Percentiles rank a stretch among this genome's conserved stretches.
These are phyloP conservation scores for Sabatieria punctata DNA, from an alignment of 2,888 invertebrate genomes.

Conservation along the genomic window DNA sequence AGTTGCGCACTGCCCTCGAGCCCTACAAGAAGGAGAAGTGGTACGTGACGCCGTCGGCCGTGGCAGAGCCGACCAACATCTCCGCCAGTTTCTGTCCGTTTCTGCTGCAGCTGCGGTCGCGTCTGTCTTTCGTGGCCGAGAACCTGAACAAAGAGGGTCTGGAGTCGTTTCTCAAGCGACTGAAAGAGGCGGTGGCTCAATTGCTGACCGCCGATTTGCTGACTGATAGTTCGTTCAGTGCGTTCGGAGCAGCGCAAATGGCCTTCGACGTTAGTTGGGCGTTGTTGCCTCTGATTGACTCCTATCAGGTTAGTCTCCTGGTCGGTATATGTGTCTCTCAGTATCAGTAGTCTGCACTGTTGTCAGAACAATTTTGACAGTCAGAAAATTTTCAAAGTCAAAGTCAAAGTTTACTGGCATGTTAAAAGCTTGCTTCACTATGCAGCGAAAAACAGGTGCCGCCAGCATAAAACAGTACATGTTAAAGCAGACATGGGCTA, in stretches of 20 bases:
- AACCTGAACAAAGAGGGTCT: neutral
- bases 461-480: too few species aligned
- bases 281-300: neutral
- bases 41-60: neutral
- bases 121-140: neutral
- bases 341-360: too few species aligned
- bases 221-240: slow-evolving; percentile 5
- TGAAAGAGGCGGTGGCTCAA: neutral
- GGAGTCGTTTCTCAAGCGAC: neutral
- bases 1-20: neutral
- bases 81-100: slow-evolving; percentile 10
- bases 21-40: neutral
- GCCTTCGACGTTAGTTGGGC: slow-evolving; percentile 4
- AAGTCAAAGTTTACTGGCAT: too few species aligned
- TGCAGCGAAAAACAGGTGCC: too few species aligned
- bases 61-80: slow-evolving; percentile 1
- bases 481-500: too few species aligned
- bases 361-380: too few species aligned
- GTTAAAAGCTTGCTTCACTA: too few species aligned
- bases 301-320: too few species aligned
- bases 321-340: too few species aligned
- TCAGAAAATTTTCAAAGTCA: too few species aligned
- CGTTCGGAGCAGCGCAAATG: slow-evolving; percentile 10
- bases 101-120: slow-evolving; percentile 6
- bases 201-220: neutral